A percentile compares a stretch with the other conserved stretches of the same genome.
Conservation (phyloP, 2,113 vertebrate species). For the Trichomycterus rosablanca region DNA sequence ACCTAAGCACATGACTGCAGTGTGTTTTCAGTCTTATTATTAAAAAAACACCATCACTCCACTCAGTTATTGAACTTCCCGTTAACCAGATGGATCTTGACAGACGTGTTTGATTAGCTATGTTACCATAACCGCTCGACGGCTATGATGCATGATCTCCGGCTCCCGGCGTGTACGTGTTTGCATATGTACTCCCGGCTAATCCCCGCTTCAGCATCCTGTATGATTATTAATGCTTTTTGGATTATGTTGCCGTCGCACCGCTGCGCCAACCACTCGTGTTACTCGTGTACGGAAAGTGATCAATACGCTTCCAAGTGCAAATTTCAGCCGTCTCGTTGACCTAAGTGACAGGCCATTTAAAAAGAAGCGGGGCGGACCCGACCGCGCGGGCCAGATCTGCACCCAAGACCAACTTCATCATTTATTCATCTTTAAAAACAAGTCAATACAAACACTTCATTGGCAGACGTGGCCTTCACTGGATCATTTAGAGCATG, state of each 20-base stretch:
- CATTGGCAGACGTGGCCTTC: slow-evolving; percentile 31
- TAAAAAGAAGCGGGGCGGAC: slow-evolving; percentile 56
- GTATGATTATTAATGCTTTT: slow-evolving; percentile 51
- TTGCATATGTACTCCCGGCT: slow-evolving; percentile 27
- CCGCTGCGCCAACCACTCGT: slow-evolving; percentile 46
- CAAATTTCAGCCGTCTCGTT: slow-evolving; percentile 59
- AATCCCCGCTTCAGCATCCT: slow-evolving; percentile 35
- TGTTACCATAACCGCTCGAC: slow-evolving; percentile 36
- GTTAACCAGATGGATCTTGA: slow-evolving; percentile 32
- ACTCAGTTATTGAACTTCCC: slow-evolving; percentile 28
- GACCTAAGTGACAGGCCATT: slow-evolving; percentile 61
- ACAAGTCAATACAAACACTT: slow-evolving; percentile 57
- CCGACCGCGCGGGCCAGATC: slow-evolving; percentile 47
- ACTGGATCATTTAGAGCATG: slow-evolving; percentile 34
- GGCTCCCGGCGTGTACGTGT: slow-evolving; percentile 24
- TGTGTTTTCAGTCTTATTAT: slow-evolving; percentile 25
- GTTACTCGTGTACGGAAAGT: slow-evolving; percentile 47
- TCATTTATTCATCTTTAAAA: slow-evolving; percentile 65
- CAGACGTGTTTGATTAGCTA: slow-evolving; percentile 38
- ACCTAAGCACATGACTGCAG: too few species aligned
- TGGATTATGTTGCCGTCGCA: slow-evolving; percentile 42
- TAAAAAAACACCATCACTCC: slow-evolving; percentile 29
- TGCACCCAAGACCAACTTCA: slow-evolving; percentile 48
- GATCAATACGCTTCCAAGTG: slow-evolving; percentile 60
- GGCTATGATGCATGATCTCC: slow-evolving; percentile 31